phyloP scores from a whole-genome alignment of 1,140 invertebrate species.

The Ceratosolen fusciceps region DNA sequence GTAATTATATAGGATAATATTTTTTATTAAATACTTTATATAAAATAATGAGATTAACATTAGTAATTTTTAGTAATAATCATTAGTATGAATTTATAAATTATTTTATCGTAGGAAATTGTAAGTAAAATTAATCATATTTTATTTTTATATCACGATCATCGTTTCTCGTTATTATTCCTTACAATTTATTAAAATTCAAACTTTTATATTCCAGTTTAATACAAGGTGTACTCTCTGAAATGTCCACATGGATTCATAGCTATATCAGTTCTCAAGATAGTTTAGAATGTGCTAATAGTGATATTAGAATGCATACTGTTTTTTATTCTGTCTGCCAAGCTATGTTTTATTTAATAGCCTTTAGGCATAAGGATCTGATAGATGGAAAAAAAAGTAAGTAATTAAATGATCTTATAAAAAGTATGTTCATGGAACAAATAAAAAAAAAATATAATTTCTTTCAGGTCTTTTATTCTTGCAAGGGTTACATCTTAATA shows the following conservation, averaged over 20 bases:
- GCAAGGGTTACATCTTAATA: conserved; percentile 84
- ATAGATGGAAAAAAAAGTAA: conserved; percentile 82
- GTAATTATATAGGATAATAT: too few relatives aligned
- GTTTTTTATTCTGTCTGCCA: conserved; percentile 94
- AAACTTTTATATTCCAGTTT: conserved; percentile 68
- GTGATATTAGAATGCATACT: conserved; percentile 78
- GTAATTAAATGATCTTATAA: conserved; percentile 55
- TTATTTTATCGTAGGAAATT: too few relatives aligned
- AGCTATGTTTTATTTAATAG: conserved; percentile 90
- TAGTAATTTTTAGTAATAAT: too few relatives aligned
- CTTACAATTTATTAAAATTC: too few relatives aligned
- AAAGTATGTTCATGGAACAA: conserved; percentile 44
- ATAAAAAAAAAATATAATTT: conserved; percentile 53
- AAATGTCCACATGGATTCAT: conserved; percentile 82
- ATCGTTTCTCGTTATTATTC: too few relatives aligned
- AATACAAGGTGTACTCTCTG: conserved; percentile 76
- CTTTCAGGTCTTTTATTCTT: conserved; percentile 83
- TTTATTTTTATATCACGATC: too few relatives aligned
- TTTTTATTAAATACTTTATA: too few relatives aligned
- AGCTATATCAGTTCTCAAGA: conserved; percentile 79
- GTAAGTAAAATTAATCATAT: too few relatives aligned
- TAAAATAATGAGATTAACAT: too few relatives aligned
- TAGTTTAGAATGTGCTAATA: conserved; percentile 67
- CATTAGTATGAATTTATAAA: too few relatives aligned
- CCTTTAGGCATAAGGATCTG: conserved; percentile 88